Evolutionary conservation across 1,140 invertebrate species (phyloP).

Genomic region (Zaprionus gabonicus): DNA sequence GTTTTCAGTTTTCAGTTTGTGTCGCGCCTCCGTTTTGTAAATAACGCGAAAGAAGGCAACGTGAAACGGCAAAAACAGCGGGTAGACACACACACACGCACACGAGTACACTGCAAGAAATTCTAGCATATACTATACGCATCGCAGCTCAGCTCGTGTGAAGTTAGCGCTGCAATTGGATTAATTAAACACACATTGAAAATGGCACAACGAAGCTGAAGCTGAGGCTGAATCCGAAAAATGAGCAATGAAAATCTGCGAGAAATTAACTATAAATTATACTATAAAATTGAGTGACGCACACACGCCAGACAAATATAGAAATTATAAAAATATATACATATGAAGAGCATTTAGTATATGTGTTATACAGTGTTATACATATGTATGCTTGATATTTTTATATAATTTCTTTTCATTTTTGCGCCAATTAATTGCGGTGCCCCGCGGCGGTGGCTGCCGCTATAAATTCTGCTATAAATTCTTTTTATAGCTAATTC

Average conservation of each 20-base stretch:
- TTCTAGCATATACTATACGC: conserved; percentile 11
- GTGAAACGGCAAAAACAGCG: conserved; percentile 56
- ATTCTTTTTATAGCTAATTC: conserved; percentile 38
- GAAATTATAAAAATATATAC: conserved; percentile 43
- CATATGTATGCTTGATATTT: conserved; percentile 46
- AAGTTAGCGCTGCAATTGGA: conserved; percentile 73
- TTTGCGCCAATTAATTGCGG: conserved; percentile 66
- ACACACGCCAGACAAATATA: conserved; percentile 46
- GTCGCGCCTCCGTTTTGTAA: conserved; percentile 83
- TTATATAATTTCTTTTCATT: conserved; percentile 55
- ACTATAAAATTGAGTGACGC: conserved; percentile 58
- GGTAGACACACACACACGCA: conserved; percentile 46
- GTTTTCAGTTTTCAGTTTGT: conserved; percentile 79
- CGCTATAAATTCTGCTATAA: background rate
- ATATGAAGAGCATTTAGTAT: conserved; percentile 45
- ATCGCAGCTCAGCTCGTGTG: conserved; percentile 7
- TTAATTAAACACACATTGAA: conserved; percentile 76
- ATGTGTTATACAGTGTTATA: conserved; percentile 9
- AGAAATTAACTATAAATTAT: conserved; percentile 32
- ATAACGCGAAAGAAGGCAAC: conserved; percentile 70
- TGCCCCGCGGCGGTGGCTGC: background rate
- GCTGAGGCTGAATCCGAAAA: background rate
- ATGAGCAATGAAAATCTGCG: conserved; percentile 7
- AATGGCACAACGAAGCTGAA: conserved; percentile 31
- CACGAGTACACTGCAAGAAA: conserved; percentile 10